Percentiles rank a stretch among this genome's conserved stretches.
These are phyloP conservation scores for Antechinus stuartii DNA, from an alignment of 2,113 vertebrate genomes.

Conservation along the genomic window DNA sequence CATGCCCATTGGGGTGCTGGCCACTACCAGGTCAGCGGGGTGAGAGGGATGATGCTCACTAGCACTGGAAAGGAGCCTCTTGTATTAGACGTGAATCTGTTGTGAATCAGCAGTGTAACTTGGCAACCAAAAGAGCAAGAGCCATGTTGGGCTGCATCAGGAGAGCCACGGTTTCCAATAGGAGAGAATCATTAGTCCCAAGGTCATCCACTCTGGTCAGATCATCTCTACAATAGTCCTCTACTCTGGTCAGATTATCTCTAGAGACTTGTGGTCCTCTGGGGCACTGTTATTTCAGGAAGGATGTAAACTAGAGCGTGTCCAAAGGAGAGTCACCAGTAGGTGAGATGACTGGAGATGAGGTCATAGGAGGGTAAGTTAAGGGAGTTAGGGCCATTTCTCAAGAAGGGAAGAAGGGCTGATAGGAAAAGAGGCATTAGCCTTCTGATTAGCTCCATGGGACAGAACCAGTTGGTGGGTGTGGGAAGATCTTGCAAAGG, in stretches of 20 bases:
- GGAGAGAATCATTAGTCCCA: background rate
- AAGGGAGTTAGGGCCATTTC: background rate
- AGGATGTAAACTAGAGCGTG: background rate
- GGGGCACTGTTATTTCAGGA: background rate
- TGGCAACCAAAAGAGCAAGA: background rate
- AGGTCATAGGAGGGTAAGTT: background rate
- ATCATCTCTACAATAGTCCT: too few species aligned
- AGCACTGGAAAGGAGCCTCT: constrained; percentile 15
- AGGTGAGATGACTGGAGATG: background rate
- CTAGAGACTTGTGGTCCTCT: background rate
- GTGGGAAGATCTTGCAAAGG: background rate
- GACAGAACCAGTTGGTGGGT: background rate
- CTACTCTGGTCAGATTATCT: background rate
- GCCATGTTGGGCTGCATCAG: background rate
- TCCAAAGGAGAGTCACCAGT: background rate
- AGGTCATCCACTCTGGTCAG: too few species aligned
- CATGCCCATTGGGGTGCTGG: constrained; percentile 34
- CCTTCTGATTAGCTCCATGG: background rate
- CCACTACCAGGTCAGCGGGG: background rate
- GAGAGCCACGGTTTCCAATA: background rate
- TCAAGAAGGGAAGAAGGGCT: background rate
- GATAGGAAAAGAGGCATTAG: background rate
- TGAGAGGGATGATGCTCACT: constrained; percentile 17
- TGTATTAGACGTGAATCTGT: constrained; percentile 35
- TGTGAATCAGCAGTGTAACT: background rate